Conservation (phyloP, 2,888 invertebrate species). For the Coenonympha arcania region DNA sequence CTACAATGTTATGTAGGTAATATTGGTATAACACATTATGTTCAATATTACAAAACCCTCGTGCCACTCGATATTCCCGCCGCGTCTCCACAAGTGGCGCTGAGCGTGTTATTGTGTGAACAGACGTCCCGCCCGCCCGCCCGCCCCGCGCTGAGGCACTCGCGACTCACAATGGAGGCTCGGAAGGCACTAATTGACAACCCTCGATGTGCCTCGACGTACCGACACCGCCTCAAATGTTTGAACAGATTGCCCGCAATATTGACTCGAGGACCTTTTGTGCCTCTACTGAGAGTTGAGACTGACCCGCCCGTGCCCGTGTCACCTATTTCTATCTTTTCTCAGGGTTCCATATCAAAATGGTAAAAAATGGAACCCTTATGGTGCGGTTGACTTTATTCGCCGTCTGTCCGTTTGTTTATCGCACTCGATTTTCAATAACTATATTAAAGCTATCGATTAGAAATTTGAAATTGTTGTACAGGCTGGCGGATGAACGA, state of each 20-base stretch:
- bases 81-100: background rate
- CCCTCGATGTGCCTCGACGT: background rate
- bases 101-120: background rate
- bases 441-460: too few relatives aligned
- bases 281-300: background rate
- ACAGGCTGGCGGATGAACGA: too few relatives aligned
- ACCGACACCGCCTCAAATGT: background rate
- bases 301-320: background rate
- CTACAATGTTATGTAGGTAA: too few relatives aligned
- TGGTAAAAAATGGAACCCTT: too few relatives aligned
- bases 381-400: too few relatives aligned
- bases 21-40: too few relatives aligned
- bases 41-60: too few relatives aligned
- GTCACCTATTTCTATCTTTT: too few relatives aligned
- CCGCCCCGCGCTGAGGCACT: background rate
- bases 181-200: slow-evolving; percentile 9
- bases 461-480: too few relatives aligned
- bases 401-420: too few relatives aligned
- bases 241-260: slow-evolving; percentile 5
- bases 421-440: too few relatives aligned
- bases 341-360: too few relatives aligned
- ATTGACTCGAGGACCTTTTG: background rate
- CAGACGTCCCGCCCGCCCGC: background rate
- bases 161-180: background rate
- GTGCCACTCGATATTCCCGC: background rate